Percentiles rank a stretch among this genome's conserved stretches.
Conservation (phyloP, 1,140 invertebrate species). For the Chrysomallon squamiferum region DNA sequence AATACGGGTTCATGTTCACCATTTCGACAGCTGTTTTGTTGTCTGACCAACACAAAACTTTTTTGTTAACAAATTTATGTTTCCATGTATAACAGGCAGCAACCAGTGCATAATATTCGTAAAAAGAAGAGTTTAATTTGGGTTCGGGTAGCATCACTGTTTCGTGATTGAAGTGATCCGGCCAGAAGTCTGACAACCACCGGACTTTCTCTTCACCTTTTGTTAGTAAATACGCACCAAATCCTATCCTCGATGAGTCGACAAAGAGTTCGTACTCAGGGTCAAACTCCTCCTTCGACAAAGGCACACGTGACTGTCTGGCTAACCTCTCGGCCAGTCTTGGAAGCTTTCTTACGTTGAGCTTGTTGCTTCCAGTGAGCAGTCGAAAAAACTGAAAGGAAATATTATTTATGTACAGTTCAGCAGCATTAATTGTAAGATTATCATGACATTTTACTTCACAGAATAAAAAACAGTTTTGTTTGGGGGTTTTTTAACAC, state of each 20-base stretch:
- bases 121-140: constrained; percentile 14
- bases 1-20: constrained; percentile 23
- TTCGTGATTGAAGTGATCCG: constrained; percentile 10
- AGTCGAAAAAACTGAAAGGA: constrained; percentile 19
- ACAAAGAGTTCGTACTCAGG: constrained; percentile 33
- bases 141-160: background rate
- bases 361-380: constrained; percentile 16
- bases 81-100: constrained; percentile 43
- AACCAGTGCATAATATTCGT: constrained; percentile 36
- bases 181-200: constrained; percentile 31
- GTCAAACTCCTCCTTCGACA: constrained; percentile 9
- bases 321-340: background rate
- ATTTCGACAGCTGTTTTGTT: constrained; percentile 19
- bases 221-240: constrained; percentile 37
- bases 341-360: background rate
- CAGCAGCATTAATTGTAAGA: background rate
- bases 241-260: constrained; percentile 37
- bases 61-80: constrained; percentile 37
- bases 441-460: too few species aligned
- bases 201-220: constrained; percentile 12
- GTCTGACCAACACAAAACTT: constrained; percentile 34
- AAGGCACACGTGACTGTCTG: background rate
- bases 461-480: too few species aligned
- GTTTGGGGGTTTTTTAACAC: too few species aligned
- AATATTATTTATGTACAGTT: too few species aligned